Evolutionary conservation across 2,113 vertebrate genomes (phyloP), one percentile per base, ranked within the genome.

Genomic region (Tringa solitaria): DNA sequence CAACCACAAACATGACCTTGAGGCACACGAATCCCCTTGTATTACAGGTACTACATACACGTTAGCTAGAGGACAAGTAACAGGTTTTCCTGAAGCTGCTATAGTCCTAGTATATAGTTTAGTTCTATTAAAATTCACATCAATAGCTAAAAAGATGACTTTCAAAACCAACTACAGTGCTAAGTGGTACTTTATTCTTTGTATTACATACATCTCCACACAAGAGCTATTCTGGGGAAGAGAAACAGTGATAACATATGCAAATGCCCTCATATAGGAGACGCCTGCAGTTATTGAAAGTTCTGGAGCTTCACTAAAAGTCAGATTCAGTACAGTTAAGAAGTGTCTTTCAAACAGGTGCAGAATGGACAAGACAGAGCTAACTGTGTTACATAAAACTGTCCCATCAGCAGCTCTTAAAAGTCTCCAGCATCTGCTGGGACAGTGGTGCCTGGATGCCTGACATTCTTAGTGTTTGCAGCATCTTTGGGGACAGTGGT

Each of bases 401-500:
- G 33, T n/a, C 68, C 84, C 45, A 90, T 57, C 64, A 72, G 87
- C 79, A 97, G 94, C 75, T 95, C 75, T 87, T 84, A 95, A 94
- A 94, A 79, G 72, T 94, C 53, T 28, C 74, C 59, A 96, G 95
- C 90, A 70, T 81, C 39, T 54, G 95, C 89, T 95, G 96, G 60
- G 96, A 98, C 97, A 98, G 97, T 70, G 64, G 96, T 91, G 94
- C 81, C 87, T 87, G 80, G 76, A 88, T 63, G 97, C 94, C 87
- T 91, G 96, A 96, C 97, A 97, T 85, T 86, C 95, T 57, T 89
- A 89, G 82, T 28, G 61, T 46, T 76, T 0, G 0, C 54, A 78
- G 96, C 83, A 93, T 95, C 95, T 95, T 93, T 24, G 83, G 98
- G 91, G 97, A 98, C 97, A 97, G 96, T 97, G 96, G 97, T 60